These are phyloP conservation scores for Sander lucioperca DNA, from an alignment of 2,113 vertebrate species.

Conservation along the genomic window DNA sequence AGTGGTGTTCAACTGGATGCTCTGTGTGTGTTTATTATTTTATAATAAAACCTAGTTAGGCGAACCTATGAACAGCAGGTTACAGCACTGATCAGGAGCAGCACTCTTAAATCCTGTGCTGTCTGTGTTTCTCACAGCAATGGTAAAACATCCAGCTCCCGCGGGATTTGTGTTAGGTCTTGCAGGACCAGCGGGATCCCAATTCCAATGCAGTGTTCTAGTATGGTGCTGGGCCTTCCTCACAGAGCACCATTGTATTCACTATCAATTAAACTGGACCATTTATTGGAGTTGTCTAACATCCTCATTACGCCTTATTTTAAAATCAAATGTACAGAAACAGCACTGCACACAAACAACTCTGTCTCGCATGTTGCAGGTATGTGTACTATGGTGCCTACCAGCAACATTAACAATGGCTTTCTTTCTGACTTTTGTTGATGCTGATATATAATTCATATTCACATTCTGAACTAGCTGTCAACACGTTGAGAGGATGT, in stretches of 20 bases:
- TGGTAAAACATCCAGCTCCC: no score
- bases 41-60: no score
- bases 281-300: conserved; percentile 1
- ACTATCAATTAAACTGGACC: background rate
- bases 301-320: background rate
- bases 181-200: no score
- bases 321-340: background rate
- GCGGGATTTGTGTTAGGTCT: no score
- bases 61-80: no score
- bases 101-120: no score
- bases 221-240: background rate
- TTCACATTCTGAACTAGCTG: conserved; percentile 25
- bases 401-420: background rate
- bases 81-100: no score
- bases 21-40: no score
- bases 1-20: no score
- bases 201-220: no score
- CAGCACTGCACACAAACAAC: background rate
- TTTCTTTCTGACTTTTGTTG: conserved; percentile 6
- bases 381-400: background rate
- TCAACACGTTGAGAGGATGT: conserved; percentile 21
- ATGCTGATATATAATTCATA: conserved; percentile 8
- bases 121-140: no score
- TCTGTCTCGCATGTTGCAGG: background rate
- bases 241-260: background rate